A percentile compares a stretch with the other conserved stretches of the same genome.
These are phyloP conservation scores for Meriones psammophilus DNA, from an alignment of 2,797 vertebrate species.

Conservation along the genomic window DNA sequence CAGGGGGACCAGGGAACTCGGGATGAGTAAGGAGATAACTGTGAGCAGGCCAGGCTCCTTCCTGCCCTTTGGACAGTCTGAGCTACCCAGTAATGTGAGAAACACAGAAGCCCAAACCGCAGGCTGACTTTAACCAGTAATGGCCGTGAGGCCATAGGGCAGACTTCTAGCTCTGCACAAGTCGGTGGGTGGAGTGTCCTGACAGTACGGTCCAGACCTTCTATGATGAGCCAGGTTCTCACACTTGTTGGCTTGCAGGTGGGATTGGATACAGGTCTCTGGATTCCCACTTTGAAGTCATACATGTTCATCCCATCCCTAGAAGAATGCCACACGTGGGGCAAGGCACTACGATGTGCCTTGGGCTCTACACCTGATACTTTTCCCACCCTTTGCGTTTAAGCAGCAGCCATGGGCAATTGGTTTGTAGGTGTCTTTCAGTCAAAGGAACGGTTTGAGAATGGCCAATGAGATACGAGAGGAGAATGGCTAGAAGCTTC, in stretches of 20 bases:
- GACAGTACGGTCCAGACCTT: neutral
- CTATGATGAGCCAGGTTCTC: neutral
- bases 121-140: neutral
- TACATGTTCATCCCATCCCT: neutral
- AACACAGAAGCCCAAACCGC: neutral
- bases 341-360: rapidly evolving
- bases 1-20: neutral
- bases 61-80: neutral
- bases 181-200: neutral
- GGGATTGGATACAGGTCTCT: neutral
- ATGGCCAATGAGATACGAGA: neutral
- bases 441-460: neutral
- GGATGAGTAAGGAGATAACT: neutral
- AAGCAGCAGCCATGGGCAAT: neutral
- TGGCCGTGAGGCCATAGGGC: rapidly evolving
- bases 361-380: rapidly evolving
- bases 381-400: rapidly evolving
- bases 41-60: rapidly evolving
- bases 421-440: neutral
- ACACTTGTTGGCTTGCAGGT: neutral
- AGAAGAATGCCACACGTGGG: rapidly evolving
- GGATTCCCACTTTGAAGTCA: neutral
- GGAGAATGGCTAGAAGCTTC: neutral
- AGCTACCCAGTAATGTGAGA: neutral
- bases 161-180: rapidly evolving